phyloP scores from a whole-genome alignment of 2,113 vertebrate species.

The Psephotus haematonotus region DNA sequence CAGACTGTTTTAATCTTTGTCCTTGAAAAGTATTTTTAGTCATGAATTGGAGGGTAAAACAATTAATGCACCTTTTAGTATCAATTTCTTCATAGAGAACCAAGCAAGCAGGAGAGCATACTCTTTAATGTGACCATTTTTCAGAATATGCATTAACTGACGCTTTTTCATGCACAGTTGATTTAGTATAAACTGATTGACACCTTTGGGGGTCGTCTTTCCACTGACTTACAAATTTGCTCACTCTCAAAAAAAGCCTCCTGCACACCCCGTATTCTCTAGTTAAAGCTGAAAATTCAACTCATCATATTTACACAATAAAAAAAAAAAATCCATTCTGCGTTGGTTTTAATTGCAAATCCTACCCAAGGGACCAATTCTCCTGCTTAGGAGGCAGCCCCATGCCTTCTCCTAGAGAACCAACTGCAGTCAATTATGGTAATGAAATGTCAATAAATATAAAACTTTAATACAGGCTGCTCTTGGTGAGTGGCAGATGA shows the following conservation, averaged over 20 bases:
- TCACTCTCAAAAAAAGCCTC: slow-evolving; percentile 75
- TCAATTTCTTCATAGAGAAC: not conserved
- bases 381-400: slow-evolving; percentile 85
- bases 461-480: slow-evolving; percentile 98
- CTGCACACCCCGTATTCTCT: slow-evolving; percentile 77
- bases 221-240: slow-evolving; percentile 86
- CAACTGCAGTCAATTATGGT: slow-evolving; percentile 98
- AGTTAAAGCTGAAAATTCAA: slow-evolving; percentile 82
- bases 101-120: not conserved
- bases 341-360: slow-evolving; percentile 97
- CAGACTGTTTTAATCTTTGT: not conserved
- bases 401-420: slow-evolving; percentile 84
- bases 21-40: not conserved
- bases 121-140: not conserved
- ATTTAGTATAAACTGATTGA: slow-evolving; percentile 92
- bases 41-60: not conserved
- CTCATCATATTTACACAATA: slow-evolving; percentile 91
- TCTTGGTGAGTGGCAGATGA: slow-evolving; percentile 95
- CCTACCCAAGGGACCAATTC: slow-evolving; percentile 82
- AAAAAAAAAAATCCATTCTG: slow-evolving; percentile 89
- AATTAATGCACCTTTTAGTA: not conserved
- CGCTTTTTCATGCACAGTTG: slow-evolving; percentile 91
- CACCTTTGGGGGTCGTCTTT: slow-evolving; percentile 83
- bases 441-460: slow-evolving; percentile 99
- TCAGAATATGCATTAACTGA: slow-evolving; percentile 65